Percentiles rank a stretch among this genome's conserved stretches.
phyloP scores from a whole-genome alignment of 2,113 vertebrate genomes.

The Ciconia boyciana region DNA sequence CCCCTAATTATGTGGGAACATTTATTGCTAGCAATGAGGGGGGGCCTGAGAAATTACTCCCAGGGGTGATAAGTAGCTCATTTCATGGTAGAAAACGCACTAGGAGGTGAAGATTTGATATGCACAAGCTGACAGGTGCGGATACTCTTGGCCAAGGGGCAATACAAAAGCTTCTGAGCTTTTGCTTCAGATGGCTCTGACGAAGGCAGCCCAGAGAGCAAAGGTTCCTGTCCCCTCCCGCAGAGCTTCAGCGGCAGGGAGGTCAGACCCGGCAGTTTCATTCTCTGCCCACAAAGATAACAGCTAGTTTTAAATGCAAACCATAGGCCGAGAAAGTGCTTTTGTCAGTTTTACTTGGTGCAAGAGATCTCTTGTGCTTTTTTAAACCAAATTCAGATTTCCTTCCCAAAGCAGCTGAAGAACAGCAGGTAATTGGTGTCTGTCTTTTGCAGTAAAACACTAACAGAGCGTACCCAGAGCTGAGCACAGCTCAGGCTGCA shows the following conservation, averaged over 20 bases:
- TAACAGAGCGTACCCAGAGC: not conserved
- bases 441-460: not conserved
- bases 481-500: not conserved
- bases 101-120: not conserved
- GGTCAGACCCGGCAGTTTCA: accelerated
- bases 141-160: not conserved
- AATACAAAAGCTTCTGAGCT: not conserved
- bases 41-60: not conserved
- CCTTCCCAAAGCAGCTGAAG: not conserved
- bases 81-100: not conserved
- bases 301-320: not conserved
- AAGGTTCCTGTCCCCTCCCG: accelerated
- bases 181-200: not conserved
- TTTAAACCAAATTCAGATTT: not conserved
- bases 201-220: accelerated
- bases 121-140: not conserved
- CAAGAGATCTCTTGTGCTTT: not conserved
- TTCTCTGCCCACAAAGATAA: not conserved
- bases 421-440: not conserved
- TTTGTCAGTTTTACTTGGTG: not conserved
- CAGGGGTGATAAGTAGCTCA: not conserved
- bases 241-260: not conserved
- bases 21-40: not conserved
- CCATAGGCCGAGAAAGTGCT: not conserved
- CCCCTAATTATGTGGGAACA: not conserved